Evolutionary conservation across 1,140 invertebrate species (phyloP).

Genomic region (Riptortus pedestris): DNA sequence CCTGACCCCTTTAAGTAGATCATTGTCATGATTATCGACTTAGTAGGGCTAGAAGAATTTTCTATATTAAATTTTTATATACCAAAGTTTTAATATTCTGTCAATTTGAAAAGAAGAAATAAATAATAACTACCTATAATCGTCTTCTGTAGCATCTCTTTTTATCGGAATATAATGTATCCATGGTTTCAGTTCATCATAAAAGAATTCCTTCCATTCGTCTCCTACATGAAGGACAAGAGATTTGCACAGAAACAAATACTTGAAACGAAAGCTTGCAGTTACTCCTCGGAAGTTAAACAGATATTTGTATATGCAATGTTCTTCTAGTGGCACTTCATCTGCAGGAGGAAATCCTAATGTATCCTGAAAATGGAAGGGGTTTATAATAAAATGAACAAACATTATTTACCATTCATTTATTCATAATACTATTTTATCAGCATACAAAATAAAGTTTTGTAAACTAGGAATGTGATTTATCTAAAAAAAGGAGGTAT

Average conservation of each 20-base stretch:
- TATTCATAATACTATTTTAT: too few species aligned
- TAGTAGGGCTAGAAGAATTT: too few species aligned
- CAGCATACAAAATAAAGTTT: neutral
- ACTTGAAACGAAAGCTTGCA: slow-evolving; percentile 93
- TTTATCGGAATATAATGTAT: slow-evolving; percentile 87
- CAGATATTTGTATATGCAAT: slow-evolving; percentile 88
- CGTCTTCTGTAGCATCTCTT: slow-evolving; percentile 49
- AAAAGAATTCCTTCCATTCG: slow-evolving; percentile 95
- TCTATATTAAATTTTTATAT: too few species aligned
- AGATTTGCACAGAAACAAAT: slow-evolving; percentile 87
- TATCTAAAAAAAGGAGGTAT: too few species aligned
- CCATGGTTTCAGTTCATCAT: slow-evolving; percentile 84
- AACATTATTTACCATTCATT: too few species aligned
- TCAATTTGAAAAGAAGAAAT: too few species aligned
- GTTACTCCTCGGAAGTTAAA: slow-evolving; percentile 95
- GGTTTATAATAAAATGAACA: slow-evolving; percentile 11
- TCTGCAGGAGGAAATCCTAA: slow-evolving; percentile 64
- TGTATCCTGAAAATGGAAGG: slow-evolving; percentile 58
- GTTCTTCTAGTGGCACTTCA: slow-evolving; percentile 82
- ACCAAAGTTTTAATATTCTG: too few species aligned
- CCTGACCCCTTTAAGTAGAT: too few species aligned
- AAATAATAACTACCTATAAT: slow-evolving; percentile 6
- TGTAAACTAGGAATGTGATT: neutral
- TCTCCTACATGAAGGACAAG: slow-evolving; percentile 92
- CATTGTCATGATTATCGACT: too few species aligned